Conservation (phyloP, 1,140 invertebrate genomes). For the Ceratitis capitata region DNA sequence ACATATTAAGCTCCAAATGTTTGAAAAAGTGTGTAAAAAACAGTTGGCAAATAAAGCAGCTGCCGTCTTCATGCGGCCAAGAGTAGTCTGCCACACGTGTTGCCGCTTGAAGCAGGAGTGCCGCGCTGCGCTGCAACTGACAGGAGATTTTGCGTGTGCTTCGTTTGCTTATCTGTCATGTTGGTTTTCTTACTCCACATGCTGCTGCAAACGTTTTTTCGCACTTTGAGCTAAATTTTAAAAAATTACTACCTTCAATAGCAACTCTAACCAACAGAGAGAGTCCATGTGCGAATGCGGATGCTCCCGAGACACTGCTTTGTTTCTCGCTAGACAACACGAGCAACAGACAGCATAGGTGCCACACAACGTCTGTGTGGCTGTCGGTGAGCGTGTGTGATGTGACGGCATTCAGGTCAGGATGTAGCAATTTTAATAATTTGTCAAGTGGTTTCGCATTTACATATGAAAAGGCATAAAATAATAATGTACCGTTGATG, state of each 20-base stretch:
- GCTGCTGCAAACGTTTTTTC: neutral
- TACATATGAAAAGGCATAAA: neutral
- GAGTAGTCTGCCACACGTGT: neutral
- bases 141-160: neutral
- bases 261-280: neutral
- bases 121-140: neutral
- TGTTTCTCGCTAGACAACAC: neutral
- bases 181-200: neutral
- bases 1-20: neutral
- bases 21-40: neutral
- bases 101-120: neutral
- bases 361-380: neutral
- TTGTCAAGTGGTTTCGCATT: constrained; percentile 36
- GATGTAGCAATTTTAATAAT: constrained; percentile 24
- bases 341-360: constrained; percentile 4
- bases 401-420: neutral
- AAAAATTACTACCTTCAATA: constrained; percentile 1
- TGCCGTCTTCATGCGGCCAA: neutral
- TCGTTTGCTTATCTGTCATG: neutral
- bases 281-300: neutral
- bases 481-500: neutral
- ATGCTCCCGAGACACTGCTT: neutral
- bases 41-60: neutral
- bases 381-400: too few species aligned
- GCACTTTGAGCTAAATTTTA: neutral